Percentiles rank a stretch among this genome's conserved stretches.
Conservation (phyloP, 2,888 invertebrate genomes). For the Ochlodes sylvanus region DNA sequence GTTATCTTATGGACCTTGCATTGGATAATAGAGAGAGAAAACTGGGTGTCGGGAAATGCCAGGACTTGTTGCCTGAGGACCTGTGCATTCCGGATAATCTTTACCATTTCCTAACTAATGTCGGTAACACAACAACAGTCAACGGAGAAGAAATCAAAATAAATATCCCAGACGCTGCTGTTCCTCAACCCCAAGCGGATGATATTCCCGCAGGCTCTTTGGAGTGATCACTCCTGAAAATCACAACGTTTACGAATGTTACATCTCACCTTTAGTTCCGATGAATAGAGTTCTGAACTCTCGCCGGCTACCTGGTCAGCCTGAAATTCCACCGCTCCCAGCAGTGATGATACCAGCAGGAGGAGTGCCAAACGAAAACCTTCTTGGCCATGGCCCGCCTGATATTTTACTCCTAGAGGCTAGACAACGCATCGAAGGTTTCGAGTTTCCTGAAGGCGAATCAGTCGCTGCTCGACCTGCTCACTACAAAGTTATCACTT, state of each 20-base stretch:
- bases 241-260: constrained; percentile 37
- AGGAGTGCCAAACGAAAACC: not conserved
- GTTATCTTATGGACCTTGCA: constrained; percentile 21
- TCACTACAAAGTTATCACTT: too few relatives aligned
- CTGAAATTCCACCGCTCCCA: not conserved
- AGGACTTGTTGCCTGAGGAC: too few relatives aligned
- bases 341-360: not conserved
- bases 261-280: constrained; percentile 32
- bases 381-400: not conserved
- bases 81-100: too few relatives aligned
- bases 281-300: not conserved
- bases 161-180: constrained; percentile 41
- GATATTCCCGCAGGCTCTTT: constrained; percentile 36
- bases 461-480: too few relatives aligned
- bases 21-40: too few relatives aligned
- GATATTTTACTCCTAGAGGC: not conserved
- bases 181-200: constrained; percentile 38
- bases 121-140: too few relatives aligned
- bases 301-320: not conserved
- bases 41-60: too few relatives aligned
- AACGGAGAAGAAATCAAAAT: constrained; percentile 38
- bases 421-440: not conserved
- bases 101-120: too few relatives aligned
- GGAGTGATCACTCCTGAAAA: constrained; percentile 19
- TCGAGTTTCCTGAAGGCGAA: too few relatives aligned